Evolutionary conservation across 2,113 vertebrate genomes (phyloP).

Genomic region (Rhynchopsitta pachyrhyncha): DNA sequence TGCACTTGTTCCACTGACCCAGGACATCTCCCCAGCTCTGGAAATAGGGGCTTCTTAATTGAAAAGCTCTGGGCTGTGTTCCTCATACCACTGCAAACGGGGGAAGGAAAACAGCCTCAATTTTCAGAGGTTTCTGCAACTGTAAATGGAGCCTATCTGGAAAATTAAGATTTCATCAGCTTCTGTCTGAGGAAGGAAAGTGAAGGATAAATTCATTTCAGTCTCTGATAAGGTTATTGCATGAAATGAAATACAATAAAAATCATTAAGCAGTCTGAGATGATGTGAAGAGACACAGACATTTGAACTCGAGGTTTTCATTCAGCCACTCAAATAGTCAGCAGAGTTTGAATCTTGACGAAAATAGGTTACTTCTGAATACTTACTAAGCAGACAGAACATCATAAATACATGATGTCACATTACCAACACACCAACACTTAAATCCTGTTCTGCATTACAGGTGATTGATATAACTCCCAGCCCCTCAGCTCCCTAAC

Average conservation of each 20-base stretch:
- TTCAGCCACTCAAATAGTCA: not conserved
- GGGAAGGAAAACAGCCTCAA: not conserved
- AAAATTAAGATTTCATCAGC: slow-evolving; percentile 22
- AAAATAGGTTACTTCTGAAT: not conserved
- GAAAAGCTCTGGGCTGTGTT: not conserved
- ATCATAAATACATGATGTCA: rapidly evolving
- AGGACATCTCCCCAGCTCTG: not conserved
- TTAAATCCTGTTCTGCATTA: not conserved
- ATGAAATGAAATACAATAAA: slow-evolving; percentile 2
- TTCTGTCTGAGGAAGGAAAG: not conserved
- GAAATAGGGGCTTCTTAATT: not conserved
- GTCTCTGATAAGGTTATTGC: not conserved
- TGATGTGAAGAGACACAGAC: not conserved
- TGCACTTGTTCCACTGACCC: not conserved
- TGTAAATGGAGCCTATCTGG: not conserved
- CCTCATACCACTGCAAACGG: not conserved
- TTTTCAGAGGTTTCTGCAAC: not conserved
- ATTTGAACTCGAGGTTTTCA: not conserved
- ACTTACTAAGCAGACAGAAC: not conserved
- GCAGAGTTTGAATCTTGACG: not conserved
- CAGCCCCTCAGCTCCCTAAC: rapidly evolving
- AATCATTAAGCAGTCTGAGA: not conserved
- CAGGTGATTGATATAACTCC: not conserved
- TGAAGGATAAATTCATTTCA: not conserved
- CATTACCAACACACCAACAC: not conserved